Conservation (phyloP, 1,140 invertebrate species). For the Pseudoatta argentina region DNA sequence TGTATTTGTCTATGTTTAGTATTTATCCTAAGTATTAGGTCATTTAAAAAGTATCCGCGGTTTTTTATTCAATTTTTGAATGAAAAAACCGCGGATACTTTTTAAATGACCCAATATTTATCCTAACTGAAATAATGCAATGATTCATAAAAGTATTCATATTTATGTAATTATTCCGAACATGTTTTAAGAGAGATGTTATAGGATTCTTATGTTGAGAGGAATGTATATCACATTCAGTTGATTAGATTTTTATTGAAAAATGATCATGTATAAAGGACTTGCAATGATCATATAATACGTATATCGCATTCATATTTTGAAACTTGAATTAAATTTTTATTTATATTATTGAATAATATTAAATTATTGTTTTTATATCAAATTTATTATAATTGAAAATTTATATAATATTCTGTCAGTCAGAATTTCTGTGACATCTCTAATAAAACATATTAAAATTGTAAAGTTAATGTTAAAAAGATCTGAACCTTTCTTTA, state of each 20-base stretch:
- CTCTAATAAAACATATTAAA: too few species aligned
- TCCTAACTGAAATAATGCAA: not conserved
- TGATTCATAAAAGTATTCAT: not conserved
- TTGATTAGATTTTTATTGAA: not conserved
- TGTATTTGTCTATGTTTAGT: not conserved
- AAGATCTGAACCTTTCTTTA: not conserved
- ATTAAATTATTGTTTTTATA: not conserved
- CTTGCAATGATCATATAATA: too few species aligned
- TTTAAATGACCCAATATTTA: too few species aligned
- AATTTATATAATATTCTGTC: not conserved
- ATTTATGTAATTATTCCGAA: not conserved
- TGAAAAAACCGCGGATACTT: too few species aligned
- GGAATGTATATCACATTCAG: not conserved
- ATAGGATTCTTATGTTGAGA: not conserved
- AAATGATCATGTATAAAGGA: not conserved
- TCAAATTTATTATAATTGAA: not conserved
- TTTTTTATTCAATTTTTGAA: too few species aligned
- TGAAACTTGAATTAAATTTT: not conserved
- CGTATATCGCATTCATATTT: not conserved
- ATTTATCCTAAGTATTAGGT: too few species aligned
- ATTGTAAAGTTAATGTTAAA: not conserved
- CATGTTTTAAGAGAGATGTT: constrained; percentile 1
- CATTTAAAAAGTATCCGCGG: too few species aligned
- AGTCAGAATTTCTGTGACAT: not conserved
- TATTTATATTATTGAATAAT: not conserved